A percentile compares a stretch with the other conserved stretches of the same genome.
Conservation (phyloP, 1,140 invertebrate species). For the Mercenaria mercenaria region DNA sequence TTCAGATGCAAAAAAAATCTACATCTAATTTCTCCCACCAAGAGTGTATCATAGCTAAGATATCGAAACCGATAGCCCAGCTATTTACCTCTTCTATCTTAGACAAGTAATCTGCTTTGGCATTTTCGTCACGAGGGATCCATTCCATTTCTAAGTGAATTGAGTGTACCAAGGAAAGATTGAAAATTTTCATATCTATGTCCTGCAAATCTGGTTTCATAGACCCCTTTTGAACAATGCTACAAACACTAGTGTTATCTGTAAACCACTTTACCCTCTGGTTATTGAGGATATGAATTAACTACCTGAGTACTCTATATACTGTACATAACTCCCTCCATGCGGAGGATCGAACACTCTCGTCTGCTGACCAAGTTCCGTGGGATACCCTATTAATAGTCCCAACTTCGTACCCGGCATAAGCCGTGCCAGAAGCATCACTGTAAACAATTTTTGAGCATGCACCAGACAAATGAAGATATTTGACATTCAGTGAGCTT, state of each 20-base stretch:
- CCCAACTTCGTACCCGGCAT: constrained; percentile 26
- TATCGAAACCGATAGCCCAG: constrained; percentile 16
- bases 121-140: constrained; percentile 34
- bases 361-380: constrained; percentile 8
- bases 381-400: constrained; percentile 30
- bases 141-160: constrained; percentile 54
- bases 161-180: neutral
- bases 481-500: neutral
- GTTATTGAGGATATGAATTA: constrained; percentile 18
- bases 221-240: constrained; percentile 51
- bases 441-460: constrained; percentile 27
- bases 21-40: constrained; percentile 35
- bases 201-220: constrained; percentile 57
- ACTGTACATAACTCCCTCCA: constrained; percentile 26
- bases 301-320: neutral
- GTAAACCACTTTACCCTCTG: constrained; percentile 62
- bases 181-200: constrained; percentile 48
- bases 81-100: constrained; percentile 37
- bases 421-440: constrained; percentile 2
- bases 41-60: constrained; percentile 33
- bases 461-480: neutral
- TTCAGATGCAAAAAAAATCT: constrained; percentile 34
- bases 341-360: constrained; percentile 22
- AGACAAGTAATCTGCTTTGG: constrained; percentile 44
- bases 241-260: constrained; percentile 55